A percentile compares a stretch with the other conserved stretches of the same genome.
These are phyloP conservation scores for Thera britannica DNA, from an alignment of 2,888 invertebrate genomes.

Conservation along the genomic window DNA sequence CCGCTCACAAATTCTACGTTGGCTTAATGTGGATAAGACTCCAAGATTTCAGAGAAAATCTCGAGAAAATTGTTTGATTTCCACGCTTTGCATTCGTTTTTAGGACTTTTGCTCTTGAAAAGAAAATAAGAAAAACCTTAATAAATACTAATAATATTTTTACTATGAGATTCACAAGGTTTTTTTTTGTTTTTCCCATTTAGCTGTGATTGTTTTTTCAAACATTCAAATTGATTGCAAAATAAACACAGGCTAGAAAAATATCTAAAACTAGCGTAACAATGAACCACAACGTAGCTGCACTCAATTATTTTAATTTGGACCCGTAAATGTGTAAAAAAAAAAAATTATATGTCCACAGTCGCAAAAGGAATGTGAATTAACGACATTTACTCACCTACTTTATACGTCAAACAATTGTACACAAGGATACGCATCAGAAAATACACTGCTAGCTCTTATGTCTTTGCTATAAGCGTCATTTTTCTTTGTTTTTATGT, in stretches of 20 bases:
- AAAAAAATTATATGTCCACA: not conserved
- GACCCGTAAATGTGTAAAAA: not conserved
- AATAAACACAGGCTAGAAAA: too few relatives aligned
- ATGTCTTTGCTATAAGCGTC: not conserved
- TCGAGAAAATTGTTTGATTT: too few relatives aligned
- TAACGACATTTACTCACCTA: not conserved
- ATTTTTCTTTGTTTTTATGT: not conserved
- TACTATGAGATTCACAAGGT: too few relatives aligned
- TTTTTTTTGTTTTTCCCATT: too few relatives aligned
- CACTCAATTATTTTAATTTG: not conserved
- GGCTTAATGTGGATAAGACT: constrained; percentile 36
- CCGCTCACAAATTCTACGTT: constrained; percentile 36
- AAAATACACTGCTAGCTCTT: not conserved
- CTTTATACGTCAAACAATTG: not conserved
- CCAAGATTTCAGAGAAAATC: not conserved
- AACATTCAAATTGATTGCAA: too few relatives aligned
- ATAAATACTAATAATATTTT: too few relatives aligned
- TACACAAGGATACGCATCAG: not conserved
- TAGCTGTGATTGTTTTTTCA: too few relatives aligned
- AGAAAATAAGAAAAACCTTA: too few relatives aligned
- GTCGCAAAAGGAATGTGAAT: not conserved
- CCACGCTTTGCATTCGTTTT: too few relatives aligned
- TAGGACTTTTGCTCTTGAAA: too few relatives aligned
- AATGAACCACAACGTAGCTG: too few relatives aligned
- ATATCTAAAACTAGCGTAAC: too few relatives aligned